phyloP scores from a whole-genome alignment of 2,113 vertebrate species.

The Cynoglossus semilaevis region DNA sequence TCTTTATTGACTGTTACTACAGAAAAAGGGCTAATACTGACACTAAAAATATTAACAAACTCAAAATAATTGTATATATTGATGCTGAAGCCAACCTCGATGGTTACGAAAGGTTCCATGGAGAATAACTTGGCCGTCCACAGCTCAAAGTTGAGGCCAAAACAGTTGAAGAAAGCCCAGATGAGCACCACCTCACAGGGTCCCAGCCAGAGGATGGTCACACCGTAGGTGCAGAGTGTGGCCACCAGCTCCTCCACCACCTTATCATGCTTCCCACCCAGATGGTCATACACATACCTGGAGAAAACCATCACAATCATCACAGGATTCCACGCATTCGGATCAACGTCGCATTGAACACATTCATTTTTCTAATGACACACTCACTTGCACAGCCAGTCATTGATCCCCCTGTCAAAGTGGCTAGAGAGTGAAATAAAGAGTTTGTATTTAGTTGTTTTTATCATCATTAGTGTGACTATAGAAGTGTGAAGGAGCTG shows the following conservation, averaged over 20 bases:
- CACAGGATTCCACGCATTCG: neutral
- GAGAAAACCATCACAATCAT: constrained; percentile 3
- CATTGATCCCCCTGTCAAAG: constrained; percentile 95
- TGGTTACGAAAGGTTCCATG: constrained; percentile 75
- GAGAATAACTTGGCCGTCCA: constrained; percentile 88
- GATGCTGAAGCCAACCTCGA: constrained; percentile 77
- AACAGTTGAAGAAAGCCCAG: constrained; percentile 92
- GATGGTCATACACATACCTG: constrained; percentile 89
- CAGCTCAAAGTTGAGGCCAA: constrained; percentile 94
- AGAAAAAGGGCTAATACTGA: too few relatives aligned
- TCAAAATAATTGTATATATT: neutral
- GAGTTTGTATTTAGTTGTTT: neutral
- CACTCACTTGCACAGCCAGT: constrained; percentile 95
- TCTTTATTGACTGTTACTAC: too few relatives aligned
- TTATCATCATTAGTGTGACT: neutral
- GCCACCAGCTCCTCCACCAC: constrained; percentile 85
- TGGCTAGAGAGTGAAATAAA: constrained; percentile 75
- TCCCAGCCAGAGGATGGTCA: constrained; percentile 90
- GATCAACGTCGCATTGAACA: too few relatives aligned
- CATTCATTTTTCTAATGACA: neutral
- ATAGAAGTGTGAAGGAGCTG: neutral
- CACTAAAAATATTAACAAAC: too few relatives aligned
- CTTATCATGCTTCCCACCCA: constrained; percentile 83
- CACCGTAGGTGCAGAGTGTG: constrained; percentile 80
- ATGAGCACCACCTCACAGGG: constrained; percentile 84